Evolutionary conservation across 1,140 invertebrate genomes (phyloP).

Genomic region (Euglossa dilemma): DNA sequence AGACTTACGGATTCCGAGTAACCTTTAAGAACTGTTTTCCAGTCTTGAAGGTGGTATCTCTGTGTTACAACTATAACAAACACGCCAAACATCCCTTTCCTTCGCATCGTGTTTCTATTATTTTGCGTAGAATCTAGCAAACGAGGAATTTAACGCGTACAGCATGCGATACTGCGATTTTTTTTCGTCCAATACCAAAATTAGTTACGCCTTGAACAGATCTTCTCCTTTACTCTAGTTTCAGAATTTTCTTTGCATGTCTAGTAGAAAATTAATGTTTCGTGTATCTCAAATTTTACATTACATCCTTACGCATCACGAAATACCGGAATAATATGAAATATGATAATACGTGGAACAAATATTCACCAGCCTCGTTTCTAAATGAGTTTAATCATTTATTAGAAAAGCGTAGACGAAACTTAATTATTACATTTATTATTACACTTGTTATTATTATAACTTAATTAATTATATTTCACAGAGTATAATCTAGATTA

Average conservation of each 20-base stretch:
- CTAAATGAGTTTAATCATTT: background rate
- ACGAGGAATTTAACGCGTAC: background rate
- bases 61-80: background rate
- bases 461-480: background rate
- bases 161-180: too few species aligned
- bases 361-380: background rate
- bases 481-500: constrained; percentile 6
- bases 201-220: background rate
- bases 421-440: too few species aligned
- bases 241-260: background rate
- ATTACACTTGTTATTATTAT: too few species aligned
- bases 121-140: background rate
- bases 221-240: too few species aligned
- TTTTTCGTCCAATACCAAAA: background rate
- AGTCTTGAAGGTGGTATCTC: background rate
- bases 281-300: background rate
- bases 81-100: background rate
- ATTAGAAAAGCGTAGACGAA: too few species aligned
- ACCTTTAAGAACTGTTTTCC: background rate
- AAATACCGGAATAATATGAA: background rate
- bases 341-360: too few species aligned
- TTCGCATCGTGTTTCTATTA: background rate
- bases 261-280: background rate
- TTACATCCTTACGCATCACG: too few species aligned
- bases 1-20: background rate